A percentile compares a stretch with the other conserved stretches of the same genome.
Evolutionary conservation across 2,797 vertebrate species (phyloP).

Genomic region (Tangara arthus): DNA sequence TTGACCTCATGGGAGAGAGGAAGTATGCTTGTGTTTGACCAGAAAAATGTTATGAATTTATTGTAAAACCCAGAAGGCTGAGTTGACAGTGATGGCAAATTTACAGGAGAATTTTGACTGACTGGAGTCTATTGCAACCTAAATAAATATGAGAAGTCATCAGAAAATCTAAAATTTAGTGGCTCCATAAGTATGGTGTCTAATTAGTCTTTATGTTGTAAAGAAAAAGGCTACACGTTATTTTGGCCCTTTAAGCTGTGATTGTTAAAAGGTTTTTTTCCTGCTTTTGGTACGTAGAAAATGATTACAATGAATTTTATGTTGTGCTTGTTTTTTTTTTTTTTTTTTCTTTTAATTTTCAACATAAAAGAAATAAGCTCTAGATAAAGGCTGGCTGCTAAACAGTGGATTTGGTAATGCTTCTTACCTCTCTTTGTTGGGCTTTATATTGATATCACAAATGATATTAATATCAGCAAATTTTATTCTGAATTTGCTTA

Average conservation of each 20-base stretch:
- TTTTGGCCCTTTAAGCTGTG: not conserved
- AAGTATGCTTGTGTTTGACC: not conserved
- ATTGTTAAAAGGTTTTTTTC: not conserved
- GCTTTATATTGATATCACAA: constrained; percentile 87
- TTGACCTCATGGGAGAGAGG: not conserved
- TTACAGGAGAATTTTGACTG: not conserved
- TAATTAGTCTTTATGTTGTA: not conserved
- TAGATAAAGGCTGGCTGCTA: not conserved
- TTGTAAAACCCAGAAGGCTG: not conserved
- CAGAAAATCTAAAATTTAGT: constrained; percentile 3
- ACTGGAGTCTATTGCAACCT: not conserved
- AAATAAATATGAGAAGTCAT: not conserved
- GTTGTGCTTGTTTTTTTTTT: not conserved
- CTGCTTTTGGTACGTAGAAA: not conserved
- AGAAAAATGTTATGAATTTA: not conserved
- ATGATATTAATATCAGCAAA: constrained; percentile 90
- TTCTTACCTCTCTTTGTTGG: constrained; percentile 87
- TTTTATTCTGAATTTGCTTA: constrained; percentile 94
- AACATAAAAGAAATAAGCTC: not conserved
- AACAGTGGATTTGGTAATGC: not conserved
- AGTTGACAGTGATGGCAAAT: not conserved
- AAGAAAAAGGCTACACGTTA: not conserved
- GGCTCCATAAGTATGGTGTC: not conserved
- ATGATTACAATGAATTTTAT: not conserved
- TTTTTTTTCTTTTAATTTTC: not conserved